phyloP scores from a whole-genome alignment of 2,888 invertebrate genomes.

The Tridacna crocea region DNA sequence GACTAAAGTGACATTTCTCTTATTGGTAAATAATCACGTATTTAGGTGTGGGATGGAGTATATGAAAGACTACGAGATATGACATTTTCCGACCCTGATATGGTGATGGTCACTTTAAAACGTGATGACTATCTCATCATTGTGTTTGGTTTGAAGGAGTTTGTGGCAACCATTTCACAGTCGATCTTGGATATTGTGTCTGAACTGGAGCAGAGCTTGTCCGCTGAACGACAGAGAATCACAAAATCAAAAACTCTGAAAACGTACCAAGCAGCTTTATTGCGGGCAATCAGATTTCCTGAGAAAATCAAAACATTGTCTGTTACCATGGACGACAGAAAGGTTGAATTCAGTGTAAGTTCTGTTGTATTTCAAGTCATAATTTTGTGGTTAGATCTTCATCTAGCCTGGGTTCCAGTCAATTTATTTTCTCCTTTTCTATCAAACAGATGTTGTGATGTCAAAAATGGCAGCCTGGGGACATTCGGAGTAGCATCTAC shows the following conservation, averaged over 20 bases:
- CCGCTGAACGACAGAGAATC: constrained; percentile 15
- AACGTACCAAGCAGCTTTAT: constrained; percentile 17
- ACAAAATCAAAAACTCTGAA: constrained; percentile 31
- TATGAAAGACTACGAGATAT: constrained; percentile 24
- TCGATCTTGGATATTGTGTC: not conserved
- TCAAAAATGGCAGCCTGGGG: too few relatives aligned
- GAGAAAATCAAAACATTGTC: constrained; percentile 10
- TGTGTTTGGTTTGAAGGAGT: constrained; percentile 29
- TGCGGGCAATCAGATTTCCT: constrained; percentile 11
- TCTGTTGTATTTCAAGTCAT: not conserved
- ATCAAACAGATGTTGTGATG: too few relatives aligned
- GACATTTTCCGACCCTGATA: constrained; percentile 37
- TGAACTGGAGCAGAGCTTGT: constrained; percentile 20
- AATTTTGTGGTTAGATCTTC: too few relatives aligned
- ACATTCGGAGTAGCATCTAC: too few relatives aligned
- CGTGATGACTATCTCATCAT: constrained; percentile 21
- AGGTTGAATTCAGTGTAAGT: constrained; percentile 25
- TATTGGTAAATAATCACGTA: too few relatives aligned
- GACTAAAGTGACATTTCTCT: too few relatives aligned
- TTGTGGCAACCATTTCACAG: not conserved
- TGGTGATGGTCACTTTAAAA: constrained; percentile 34
- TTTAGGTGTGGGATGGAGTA: constrained; percentile 34
- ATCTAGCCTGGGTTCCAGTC: too few relatives aligned
- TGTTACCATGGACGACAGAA: constrained; percentile 29
- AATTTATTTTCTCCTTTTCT: too few relatives aligned